Evolutionary conservation across 2,888 invertebrate species (phyloP).

Genomic region (Trachelus iudaicus): DNA sequence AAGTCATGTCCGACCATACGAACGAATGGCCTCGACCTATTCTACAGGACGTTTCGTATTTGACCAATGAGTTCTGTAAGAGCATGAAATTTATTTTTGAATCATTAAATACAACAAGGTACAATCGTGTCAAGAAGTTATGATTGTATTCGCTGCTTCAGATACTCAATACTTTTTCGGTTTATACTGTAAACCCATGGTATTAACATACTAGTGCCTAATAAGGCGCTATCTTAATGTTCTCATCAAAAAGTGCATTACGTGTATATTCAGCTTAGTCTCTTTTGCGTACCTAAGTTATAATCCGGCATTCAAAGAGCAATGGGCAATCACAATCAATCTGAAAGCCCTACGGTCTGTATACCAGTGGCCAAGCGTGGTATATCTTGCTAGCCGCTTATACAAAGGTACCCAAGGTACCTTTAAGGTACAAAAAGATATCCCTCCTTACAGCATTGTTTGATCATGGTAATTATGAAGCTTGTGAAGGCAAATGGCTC

Average conservation of each 20-base stretch:
- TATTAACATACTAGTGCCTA: neutral
- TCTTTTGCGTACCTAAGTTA: slow-evolving; percentile 3
- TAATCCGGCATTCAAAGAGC: slow-evolving; percentile 27
- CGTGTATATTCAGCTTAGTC: neutral
- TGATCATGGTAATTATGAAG: slow-evolving; percentile 56
- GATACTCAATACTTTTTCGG: neutral
- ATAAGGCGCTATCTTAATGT: neutral
- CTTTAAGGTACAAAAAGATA: neutral
- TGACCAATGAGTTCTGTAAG: neutral
- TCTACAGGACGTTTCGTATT: neutral
- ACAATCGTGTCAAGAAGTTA: neutral
- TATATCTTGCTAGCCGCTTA: neutral
- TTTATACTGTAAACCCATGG: neutral
- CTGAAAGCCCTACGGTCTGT: neutral
- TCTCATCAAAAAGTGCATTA: neutral
- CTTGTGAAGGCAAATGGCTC: slow-evolving; percentile 31
- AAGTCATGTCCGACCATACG: neutral
- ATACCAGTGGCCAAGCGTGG: neutral
- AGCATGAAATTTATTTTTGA: neutral
- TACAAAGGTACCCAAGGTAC: neutral
- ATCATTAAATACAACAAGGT: neutral
- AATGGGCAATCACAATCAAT: slow-evolving; percentile 24
- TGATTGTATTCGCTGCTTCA: neutral
- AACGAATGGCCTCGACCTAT: neutral
- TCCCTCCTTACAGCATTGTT: slow-evolving; percentile 43